phyloP scores from a whole-genome alignment of 2,113 vertebrate genomes.

The Ginglymostoma cirratum region DNA sequence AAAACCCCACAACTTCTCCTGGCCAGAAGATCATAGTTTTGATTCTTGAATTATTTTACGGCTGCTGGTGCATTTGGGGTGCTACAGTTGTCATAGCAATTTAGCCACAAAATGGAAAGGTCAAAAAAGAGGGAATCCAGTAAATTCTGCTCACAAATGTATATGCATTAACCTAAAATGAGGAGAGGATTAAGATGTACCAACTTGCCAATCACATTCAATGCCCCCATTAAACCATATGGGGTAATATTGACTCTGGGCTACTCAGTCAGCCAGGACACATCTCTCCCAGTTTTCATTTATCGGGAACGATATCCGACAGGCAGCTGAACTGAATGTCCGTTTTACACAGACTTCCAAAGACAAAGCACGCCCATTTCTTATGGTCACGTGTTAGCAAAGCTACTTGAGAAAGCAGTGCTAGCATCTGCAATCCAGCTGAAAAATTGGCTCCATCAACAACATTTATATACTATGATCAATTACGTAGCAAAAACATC shows the following conservation, averaged over 20 bases:
- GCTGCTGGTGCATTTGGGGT: neutral
- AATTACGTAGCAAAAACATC: neutral
- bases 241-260: neutral
- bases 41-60: neutral
- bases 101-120: neutral
- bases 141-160: neutral
- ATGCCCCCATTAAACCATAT: neutral
- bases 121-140: neutral
- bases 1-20: neutral
- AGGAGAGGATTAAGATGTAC: no score
- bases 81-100: neutral
- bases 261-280: neutral
- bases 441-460: neutral
- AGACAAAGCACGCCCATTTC: neutral
- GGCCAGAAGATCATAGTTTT: neutral
- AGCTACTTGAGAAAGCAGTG: neutral
- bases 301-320: neutral
- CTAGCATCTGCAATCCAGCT: neutral
- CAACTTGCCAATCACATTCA: neutral
- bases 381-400: neutral
- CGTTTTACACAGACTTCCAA: neutral
- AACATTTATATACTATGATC: neutral
- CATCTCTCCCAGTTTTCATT: neutral
- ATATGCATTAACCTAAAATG: neutral
- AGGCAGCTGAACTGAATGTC: neutral